Evolutionary conservation across 2,113 vertebrate species (phyloP).

Genomic region (Boleophthalmus pectinirostris): DNA sequence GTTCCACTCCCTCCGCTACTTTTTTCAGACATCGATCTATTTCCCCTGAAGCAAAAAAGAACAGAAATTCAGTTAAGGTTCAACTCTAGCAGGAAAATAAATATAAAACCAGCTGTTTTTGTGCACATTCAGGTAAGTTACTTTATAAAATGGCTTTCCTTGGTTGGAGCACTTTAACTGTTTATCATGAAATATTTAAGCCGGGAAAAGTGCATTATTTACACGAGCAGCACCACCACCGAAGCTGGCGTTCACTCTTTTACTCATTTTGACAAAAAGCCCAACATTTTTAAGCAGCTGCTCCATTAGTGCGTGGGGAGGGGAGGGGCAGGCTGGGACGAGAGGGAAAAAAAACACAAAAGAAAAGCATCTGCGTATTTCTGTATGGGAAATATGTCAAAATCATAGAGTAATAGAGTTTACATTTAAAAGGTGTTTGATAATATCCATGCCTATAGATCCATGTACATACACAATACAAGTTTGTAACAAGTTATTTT

Average conservation of each 20-base stretch:
- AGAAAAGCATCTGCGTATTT: background rate
- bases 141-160: background rate
- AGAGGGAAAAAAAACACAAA: background rate
- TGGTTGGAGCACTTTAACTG: slow-evolving; percentile 1
- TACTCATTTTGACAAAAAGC: slow-evolving; percentile 5
- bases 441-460: no score
- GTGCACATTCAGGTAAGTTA: background rate
- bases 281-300: slow-evolving; percentile 10
- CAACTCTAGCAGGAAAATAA: background rate
- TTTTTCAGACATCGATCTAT: slow-evolving; percentile 97
- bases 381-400: background rate
- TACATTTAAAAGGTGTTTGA: background rate
- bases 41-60: slow-evolving; percentile 79
- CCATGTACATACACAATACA: no score
- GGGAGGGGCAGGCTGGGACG: background rate
- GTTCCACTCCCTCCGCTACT: slow-evolving; percentile 90
- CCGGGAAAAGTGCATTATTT: slow-evolving; percentile 6
- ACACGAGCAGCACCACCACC: background rate
- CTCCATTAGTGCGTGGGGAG: background rate
- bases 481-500: no score
- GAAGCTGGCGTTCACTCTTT: background rate
- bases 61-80: background rate
- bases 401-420: background rate
- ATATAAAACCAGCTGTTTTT: background rate
- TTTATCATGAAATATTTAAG: slow-evolving; percentile 3